Conservation (phyloP, 1,140 invertebrate genomes). For the Anthonomus grandis region DNA sequence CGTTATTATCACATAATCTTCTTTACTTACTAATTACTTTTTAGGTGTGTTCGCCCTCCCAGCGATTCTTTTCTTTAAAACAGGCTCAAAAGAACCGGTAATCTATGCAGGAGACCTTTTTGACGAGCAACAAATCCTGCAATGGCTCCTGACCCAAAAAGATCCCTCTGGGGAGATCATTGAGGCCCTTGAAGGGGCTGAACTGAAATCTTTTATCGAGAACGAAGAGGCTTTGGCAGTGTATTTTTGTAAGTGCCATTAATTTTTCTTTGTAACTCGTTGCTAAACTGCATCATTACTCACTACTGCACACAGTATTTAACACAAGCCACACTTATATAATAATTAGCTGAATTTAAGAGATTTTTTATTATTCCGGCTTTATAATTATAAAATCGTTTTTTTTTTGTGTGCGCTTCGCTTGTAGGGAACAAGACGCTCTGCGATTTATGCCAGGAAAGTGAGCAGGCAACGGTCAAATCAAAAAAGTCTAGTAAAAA, state of each 20-base stretch:
- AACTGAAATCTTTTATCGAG: slow-evolving; percentile 74
- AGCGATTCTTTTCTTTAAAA: slow-evolving; percentile 84
- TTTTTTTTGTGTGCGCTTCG: too few relatives aligned
- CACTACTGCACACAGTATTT: too few relatives aligned
- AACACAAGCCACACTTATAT: too few relatives aligned
- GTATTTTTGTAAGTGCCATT: slow-evolving; percentile 84
- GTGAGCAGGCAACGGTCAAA: slow-evolving; percentile 31
- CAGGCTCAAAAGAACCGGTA: slow-evolving; percentile 84
- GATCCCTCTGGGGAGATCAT: slow-evolving; percentile 87
- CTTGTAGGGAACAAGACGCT: slow-evolving; percentile 78
- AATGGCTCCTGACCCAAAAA: slow-evolving; percentile 87
- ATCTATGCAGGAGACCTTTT: slow-evolving; percentile 92
- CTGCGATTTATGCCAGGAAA: slow-evolving; percentile 69
- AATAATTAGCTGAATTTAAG: too few relatives aligned
- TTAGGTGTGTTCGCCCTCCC: slow-evolving; percentile 85
- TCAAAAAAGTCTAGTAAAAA: slow-evolving; percentile 36
- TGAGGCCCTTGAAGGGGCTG: slow-evolving; percentile 81
- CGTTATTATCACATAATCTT: not conserved
- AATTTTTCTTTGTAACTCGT: too few relatives aligned
- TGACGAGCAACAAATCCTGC: slow-evolving; percentile 83
- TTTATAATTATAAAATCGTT: too few relatives aligned
- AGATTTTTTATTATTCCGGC: too few relatives aligned
- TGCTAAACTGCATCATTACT: too few relatives aligned
- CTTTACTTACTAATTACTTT: not conserved
- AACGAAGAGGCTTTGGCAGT: slow-evolving; percentile 81